Base-by-base conservation (phyloP, 2,888 invertebrate genomes). In the Ormyrus thymus region DNA sequence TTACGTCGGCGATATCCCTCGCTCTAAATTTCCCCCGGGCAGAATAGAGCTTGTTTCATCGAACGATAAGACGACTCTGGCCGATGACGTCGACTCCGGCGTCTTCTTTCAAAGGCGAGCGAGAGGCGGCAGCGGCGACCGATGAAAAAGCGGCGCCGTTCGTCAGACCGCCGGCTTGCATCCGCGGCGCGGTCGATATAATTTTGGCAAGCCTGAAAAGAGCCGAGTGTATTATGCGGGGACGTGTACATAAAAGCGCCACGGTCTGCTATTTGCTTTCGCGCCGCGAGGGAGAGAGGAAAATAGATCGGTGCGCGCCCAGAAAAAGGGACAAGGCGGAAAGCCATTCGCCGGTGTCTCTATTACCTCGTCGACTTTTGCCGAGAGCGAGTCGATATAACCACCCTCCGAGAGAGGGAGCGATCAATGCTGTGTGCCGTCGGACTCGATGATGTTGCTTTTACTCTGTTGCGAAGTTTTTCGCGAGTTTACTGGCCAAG, bases 191-290 rank as follows among this genome's bases (percentile, higher is more conserved):
- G 71, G 78, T 80, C 80, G 80, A 80, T 80, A 72, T 71, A 59
- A 80, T 80, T 78, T 80, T 80, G 80, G 80, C 80, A 78, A 80
- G 55, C 80, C 51, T 15, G 4, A n/a, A 13, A 7, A 13, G 53
- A 4, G 50, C 53, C 50, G 61, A 29, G 59, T 48, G 50, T 48
- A 56, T 64, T 56, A 64, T 71, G 56, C 68, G 68, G 3, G 13
- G 53, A 66, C 15, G 13, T 50, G 53, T 72, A 59, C 59, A 61
- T 66, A 72, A 77, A 77, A 77, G 66, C 66, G 65, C 15, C 53
- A 59, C 53, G 61, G 75, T 75, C 68, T 75, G 68, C 68, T 68
- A 29, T 29, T 65, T 73, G 53, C 65, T 15, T 50, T 2, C 29
- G 46, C 8, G 11, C 29, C 55, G 15, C 46, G 15, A 15, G 43